A percentile compares a stretch with the other conserved stretches of the same genome.
These are phyloP conservation scores for Lepidochitona cinerea DNA, from an alignment of 2,888 invertebrate species.

Conservation along the genomic window DNA sequence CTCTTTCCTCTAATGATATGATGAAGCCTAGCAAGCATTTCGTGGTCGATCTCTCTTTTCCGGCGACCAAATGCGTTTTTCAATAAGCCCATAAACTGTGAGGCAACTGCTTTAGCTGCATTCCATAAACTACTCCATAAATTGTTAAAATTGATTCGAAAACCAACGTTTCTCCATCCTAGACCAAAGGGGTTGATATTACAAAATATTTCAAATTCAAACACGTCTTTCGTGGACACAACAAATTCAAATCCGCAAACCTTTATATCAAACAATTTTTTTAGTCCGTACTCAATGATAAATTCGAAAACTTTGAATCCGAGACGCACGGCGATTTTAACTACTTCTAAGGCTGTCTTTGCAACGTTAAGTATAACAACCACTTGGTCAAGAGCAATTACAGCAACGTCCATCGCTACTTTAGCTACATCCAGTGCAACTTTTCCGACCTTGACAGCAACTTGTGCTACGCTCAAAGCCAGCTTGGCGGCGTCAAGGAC, in stretches of 20 bases:
- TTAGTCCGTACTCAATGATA: constrained; percentile 1
- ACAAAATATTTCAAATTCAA: constrained; percentile 7
- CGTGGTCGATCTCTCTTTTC: neutral
- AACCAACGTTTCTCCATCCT: constrained; percentile 7
- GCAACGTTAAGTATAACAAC: neutral
- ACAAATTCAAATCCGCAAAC: constrained; percentile 4
- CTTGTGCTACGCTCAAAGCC: neutral
- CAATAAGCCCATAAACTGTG: constrained; percentile 25
- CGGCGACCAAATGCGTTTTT: neutral
- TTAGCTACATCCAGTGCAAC: neutral
- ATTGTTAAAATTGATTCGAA: constrained; percentile 10
- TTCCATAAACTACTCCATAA: neutral
- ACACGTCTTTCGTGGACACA: neutral
- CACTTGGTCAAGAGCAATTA: neutral
- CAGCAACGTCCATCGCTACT: neutral
- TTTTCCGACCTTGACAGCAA: neutral
- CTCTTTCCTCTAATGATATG: neutral
- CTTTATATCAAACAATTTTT: constrained; percentile 5
- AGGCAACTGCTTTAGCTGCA: neutral
- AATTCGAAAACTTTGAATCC: neutral
- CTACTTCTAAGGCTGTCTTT: neutral
- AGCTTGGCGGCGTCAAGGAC: neutral
- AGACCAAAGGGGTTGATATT: constrained; percentile 5
- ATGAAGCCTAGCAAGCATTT: neutral
- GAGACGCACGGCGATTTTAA: constrained; percentile 12